Base-by-base conservation (phyloP, 2,888 invertebrate genomes). In the Lordiphosa fenestrarum region DNA sequence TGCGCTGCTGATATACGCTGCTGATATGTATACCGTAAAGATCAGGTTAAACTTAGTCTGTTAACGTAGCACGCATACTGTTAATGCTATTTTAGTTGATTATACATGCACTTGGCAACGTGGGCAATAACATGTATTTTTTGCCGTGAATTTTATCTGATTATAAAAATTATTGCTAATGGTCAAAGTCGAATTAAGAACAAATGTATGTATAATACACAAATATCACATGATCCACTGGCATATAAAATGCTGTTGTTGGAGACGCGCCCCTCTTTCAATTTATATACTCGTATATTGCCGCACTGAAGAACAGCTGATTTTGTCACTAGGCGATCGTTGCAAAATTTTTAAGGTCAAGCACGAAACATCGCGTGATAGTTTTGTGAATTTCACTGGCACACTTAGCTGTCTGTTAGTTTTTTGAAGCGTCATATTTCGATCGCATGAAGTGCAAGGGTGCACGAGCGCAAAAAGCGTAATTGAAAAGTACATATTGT, bases 141-240 rank as follows among this genome's bases (percentile, higher is more conserved):
- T 36, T 38, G 42, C 53, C 33, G 41, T 57, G 53, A 42, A 57
- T 66, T 77, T 77, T 77, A 81, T 77, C 78, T 66, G 60, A 53
- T 57, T 60, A 65, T 80, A 69, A 69, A 75, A 58, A 21, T 51
- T 36, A 53, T 47, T 49, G 49, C 40, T 48, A 25, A 13, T 61
- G 76, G 42, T 54, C 76, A 76, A 81, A 76, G 81, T 76, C 74
- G 60, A 53, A 51, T 41, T 61, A 59, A 61, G 57, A 59, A 39
- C 54, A 63, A 61, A 55, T 44, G 6, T 7, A 30, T 30, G 9
- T 7, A 10, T 30, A 23, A 23, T 12, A 19, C 39, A 48, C 39
- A 53, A 54, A 35, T 59, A 77, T 77, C 77, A 81, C 82, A 81
- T 77, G 82, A 77, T 77, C 64, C 51, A 30, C 12, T 30, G 37